Percentiles rank a stretch among this genome's conserved stretches.
Evolutionary conservation across 2,888 invertebrate genomes (phyloP).

Genomic region (Eristalis tenax): DNA sequence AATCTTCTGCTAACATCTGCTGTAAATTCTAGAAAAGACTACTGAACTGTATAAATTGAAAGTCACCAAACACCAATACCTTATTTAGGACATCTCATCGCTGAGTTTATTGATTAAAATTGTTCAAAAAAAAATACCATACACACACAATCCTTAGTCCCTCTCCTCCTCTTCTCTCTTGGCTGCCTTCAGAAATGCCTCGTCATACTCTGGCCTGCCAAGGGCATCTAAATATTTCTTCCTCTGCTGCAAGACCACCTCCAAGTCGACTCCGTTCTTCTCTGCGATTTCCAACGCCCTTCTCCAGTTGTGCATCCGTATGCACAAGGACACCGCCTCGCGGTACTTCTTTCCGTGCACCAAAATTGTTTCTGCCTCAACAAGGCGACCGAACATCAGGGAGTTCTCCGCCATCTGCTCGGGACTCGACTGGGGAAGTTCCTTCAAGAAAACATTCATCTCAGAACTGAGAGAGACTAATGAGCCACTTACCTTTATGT

Average conservation of each 20-base stretch:
- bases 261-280: conserved; percentile 76
- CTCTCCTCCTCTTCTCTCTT: conserved; percentile 73
- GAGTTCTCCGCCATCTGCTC: conserved; percentile 81
- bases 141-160: conserved; percentile 46
- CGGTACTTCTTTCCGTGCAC: conserved; percentile 78
- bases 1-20: too few species aligned
- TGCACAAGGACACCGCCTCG: conserved; percentile 77
- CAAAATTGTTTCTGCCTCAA: conserved; percentile 81
- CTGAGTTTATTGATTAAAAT: too few species aligned
- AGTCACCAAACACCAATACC: too few species aligned
- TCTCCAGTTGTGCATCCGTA: conserved; percentile 81
- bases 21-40: too few species aligned
- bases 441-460: conserved; percentile 25
- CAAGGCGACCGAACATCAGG: conserved; percentile 79
- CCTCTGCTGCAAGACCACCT: conserved; percentile 77
- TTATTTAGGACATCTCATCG: too few species aligned
- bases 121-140: too few species aligned
- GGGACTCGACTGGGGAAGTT: conserved; percentile 77
- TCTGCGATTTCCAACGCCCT: conserved; percentile 79
- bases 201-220: conserved; percentile 78
- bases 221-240: conserved; percentile 78
- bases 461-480: neutral
- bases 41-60: too few species aligned
- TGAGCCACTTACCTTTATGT: conserved; percentile 85
- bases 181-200: conserved; percentile 75